Conservation (phyloP, 2,113 vertebrate genomes). For the Tragelaphus strepsiceros region DNA sequence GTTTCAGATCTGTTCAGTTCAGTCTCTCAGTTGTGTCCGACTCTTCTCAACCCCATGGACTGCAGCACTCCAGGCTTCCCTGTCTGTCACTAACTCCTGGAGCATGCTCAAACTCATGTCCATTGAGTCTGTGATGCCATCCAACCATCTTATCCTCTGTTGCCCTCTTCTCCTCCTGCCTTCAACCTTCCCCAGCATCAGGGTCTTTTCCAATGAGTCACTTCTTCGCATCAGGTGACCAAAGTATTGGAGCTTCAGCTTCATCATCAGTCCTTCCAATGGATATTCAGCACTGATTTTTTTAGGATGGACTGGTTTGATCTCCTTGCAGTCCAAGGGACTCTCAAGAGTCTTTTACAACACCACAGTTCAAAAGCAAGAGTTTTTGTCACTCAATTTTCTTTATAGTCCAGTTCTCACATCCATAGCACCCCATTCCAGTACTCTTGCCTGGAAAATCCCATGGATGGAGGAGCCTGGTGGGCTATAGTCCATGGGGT, state of each 20-base stretch:
- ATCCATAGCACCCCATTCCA: background rate
- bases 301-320: background rate
- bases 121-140: background rate
- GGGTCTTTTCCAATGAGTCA: background rate
- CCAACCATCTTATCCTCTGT: background rate
- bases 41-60: background rate
- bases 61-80: background rate
- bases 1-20: background rate
- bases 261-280: background rate
- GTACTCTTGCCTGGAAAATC: no score
- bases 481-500: no score
- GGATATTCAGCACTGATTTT: background rate
- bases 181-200: background rate
- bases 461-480: no score
- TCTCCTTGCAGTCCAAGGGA: background rate
- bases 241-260: background rate
- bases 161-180: background rate
- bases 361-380: background rate
- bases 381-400: background rate
- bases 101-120: background rate
- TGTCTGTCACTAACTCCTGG: background rate
- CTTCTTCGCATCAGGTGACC: rapidly evolving
- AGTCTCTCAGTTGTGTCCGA: background rate
- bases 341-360: background rate
- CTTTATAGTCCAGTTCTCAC: background rate